phyloP scores from a whole-genome alignment of 2,113 vertebrate species.

The Paedocypris sp. region DNA sequence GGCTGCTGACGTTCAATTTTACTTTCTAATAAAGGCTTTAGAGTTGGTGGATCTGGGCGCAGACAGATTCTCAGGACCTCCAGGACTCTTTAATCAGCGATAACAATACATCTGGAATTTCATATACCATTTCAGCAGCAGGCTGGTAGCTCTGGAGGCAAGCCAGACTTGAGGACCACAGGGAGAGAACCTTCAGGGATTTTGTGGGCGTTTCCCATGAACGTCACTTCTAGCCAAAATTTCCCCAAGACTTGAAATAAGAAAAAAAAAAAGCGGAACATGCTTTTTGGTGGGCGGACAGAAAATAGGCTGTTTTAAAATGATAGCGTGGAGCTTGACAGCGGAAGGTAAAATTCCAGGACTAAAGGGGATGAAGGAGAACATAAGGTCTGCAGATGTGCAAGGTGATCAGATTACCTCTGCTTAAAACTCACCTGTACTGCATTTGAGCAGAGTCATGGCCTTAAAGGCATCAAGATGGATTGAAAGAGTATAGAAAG shows the following conservation, averaged over 20 bases:
- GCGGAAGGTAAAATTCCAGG: not conserved
- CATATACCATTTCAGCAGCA: slow-evolving; percentile 15
- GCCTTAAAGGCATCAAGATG: not conserved
- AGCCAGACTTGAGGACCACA: not conserved
- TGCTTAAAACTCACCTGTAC: slow-evolving; percentile 19
- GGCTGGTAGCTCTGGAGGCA: not conserved
- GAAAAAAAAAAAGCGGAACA: not conserved
- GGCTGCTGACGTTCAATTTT: slow-evolving; percentile 32
- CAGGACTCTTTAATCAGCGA: slow-evolving; percentile 24
- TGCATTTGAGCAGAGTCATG: not conserved
- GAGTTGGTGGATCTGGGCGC: slow-evolving; percentile 11
- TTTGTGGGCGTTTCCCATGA: not conserved
- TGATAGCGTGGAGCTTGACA: not conserved
- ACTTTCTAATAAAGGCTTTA: slow-evolving; percentile 29
- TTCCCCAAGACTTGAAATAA: not conserved
- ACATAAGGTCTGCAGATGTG: slow-evolving; percentile 23
- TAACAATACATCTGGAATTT: slow-evolving; percentile 18
- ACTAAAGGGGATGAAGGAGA: not conserved
- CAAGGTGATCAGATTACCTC: slow-evolving; percentile 34
- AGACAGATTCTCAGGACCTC: slow-evolving; percentile 35
- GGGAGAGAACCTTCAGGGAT: not conserved
- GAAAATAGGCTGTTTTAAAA: not conserved
- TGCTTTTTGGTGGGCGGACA: not conserved
- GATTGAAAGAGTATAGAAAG: not conserved
- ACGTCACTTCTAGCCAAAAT: not conserved